These are phyloP conservation scores for Urophycis tenuis DNA, from an alignment of 2,797 vertebrate genomes.

Conservation along the genomic window DNA sequence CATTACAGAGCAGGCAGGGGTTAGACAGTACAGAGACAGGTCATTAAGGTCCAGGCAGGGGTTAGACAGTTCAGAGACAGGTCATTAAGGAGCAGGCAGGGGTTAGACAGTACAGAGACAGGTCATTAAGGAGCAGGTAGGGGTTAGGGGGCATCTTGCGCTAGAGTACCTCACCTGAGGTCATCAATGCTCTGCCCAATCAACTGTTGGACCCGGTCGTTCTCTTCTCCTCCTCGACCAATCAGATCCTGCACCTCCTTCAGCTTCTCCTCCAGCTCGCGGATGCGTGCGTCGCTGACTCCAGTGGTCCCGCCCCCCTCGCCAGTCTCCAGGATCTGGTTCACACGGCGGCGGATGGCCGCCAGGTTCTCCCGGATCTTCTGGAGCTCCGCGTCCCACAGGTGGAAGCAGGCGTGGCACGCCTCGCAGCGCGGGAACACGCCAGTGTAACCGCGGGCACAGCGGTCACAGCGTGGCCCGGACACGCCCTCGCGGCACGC, in stretches of 20 bases:
- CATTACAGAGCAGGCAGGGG: no score
- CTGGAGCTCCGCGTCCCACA: slow-evolving; percentile 70
- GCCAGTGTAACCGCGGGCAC: slow-evolving; percentile 75
- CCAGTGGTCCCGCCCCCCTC: slow-evolving; percentile 42
- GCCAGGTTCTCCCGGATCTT: slow-evolving; percentile 63
- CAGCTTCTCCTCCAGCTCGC: slow-evolving; percentile 69
- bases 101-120: no score
- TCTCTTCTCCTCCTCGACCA: slow-evolving; percentile 37
- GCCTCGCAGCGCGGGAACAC: slow-evolving; percentile 70
- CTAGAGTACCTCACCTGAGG: slow-evolving; percentile 76
- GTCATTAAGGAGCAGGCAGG: no score
- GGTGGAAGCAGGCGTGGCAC: slow-evolving; percentile 82
- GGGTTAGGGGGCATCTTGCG: no score
- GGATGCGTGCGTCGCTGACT: slow-evolving; percentile 53
- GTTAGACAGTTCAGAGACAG: no score
- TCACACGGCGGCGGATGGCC: slow-evolving; percentile 47
- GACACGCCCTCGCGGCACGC: slow-evolving; percentile 67
- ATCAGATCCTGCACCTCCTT: slow-evolving; percentile 55
- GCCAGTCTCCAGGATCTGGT: slow-evolving; percentile 55
- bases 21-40: no score
- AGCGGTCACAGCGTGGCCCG: slow-evolving; percentile 70
- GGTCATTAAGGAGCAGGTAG: no score
- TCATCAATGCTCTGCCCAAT: slow-evolving; percentile 68
- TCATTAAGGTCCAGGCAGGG: no score
- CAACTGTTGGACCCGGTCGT: slow-evolving; percentile 50